These are phyloP conservation scores for Bactericera cockerelli DNA, from an alignment of 1,140 invertebrate species.

Conservation along the genomic window DNA sequence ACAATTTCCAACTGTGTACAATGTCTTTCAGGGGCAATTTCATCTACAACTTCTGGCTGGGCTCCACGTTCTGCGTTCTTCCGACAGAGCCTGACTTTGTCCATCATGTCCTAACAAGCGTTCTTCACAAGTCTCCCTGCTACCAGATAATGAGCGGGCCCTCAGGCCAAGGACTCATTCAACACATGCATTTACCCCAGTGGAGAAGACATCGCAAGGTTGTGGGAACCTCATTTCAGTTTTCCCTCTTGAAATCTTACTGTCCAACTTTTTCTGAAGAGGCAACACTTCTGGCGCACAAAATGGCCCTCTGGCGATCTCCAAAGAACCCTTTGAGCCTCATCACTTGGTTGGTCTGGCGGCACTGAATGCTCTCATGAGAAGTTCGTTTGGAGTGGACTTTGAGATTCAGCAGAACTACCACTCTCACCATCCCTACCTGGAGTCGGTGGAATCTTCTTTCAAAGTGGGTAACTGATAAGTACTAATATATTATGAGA, in stretches of 20 bases:
- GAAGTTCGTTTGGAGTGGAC: slow-evolving; percentile 1
- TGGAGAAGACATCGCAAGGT: slow-evolving; percentile 5
- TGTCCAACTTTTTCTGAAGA: slow-evolving; percentile 8
- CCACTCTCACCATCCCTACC: neutral
- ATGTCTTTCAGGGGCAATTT: too few relatives aligned
- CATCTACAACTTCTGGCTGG: neutral
- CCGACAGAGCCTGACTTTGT: neutral
- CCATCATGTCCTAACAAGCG: slow-evolving; percentile 1
- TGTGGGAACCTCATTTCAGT: slow-evolving; percentile 7
- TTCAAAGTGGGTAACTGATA: neutral
- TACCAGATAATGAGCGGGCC: neutral
- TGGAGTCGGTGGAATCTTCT: neutral
- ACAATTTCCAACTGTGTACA: too few relatives aligned
- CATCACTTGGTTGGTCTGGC: neutral
- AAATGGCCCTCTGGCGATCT: neutral
- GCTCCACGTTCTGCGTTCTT: neutral
- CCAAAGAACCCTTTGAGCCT: neutral
- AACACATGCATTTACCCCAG: neutral
- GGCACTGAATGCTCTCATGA: neutral
- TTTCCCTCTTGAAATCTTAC: slow-evolving; percentile 8
- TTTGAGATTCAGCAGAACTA: neutral
- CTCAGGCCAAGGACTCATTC: slow-evolving; percentile 8
- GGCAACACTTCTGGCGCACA: slow-evolving; percentile 5
- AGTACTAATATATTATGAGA: too few relatives aligned
- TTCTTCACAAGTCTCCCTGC: slow-evolving; percentile 3